Evolutionary conservation across 2,797 vertebrate genomes (phyloP).

Genomic region (Sarcoramphus papa): DNA sequence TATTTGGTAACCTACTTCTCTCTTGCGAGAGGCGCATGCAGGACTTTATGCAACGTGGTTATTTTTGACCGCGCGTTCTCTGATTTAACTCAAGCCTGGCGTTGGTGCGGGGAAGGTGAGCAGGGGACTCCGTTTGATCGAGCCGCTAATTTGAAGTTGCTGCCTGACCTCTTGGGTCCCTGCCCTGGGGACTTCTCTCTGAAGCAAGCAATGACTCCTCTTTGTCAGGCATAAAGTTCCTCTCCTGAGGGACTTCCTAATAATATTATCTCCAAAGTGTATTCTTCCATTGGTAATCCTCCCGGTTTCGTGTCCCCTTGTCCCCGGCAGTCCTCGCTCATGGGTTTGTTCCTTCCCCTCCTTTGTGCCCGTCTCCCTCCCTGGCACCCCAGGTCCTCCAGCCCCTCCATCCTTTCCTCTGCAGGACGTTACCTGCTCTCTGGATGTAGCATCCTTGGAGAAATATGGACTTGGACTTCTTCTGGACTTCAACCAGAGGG

Average conservation of each 20-base stretch:
- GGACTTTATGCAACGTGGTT: not conserved
- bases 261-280: not conserved
- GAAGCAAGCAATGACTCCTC: constrained; percentile 4
- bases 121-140: not conserved
- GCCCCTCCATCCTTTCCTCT: not conserved
- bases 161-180: not conserved
- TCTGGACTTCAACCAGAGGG: not conserved
- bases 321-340: not conserved
- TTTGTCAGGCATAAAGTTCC: constrained; percentile 14
- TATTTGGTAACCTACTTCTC: not conserved
- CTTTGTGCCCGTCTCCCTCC: not conserved
- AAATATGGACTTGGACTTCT: not conserved
- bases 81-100: not conserved
- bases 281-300: constrained; percentile 40
- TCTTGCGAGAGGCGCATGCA: not conserved
- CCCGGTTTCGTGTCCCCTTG: not conserved
- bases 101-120: not conserved
- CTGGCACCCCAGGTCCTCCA: not conserved
- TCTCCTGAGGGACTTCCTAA: not conserved
- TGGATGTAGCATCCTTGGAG: not conserved
- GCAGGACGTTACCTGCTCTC: not conserved
- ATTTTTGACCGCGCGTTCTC: not conserved
- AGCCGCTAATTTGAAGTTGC: constrained; percentile 1
- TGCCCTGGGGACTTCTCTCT: constrained; percentile 22
- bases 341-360: not conserved